These are phyloP conservation scores for Apis dorsata DNA, from an alignment of 1,140 invertebrate species.

Conservation along the genomic window DNA sequence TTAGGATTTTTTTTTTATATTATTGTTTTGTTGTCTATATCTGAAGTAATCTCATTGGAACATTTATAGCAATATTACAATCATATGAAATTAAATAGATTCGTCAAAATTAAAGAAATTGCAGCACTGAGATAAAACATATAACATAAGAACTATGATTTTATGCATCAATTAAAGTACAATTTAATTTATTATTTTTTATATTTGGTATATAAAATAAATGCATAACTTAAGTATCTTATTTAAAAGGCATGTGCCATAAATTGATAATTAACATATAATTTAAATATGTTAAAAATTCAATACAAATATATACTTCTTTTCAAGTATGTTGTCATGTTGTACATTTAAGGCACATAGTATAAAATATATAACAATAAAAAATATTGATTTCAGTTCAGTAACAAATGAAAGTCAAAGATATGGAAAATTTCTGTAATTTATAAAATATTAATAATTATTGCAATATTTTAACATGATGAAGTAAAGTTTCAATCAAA, in stretches of 20 bases:
- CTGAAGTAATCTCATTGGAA: neutral
- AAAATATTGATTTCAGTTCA: conserved; percentile 27
- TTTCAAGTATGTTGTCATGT: conserved; percentile 5
- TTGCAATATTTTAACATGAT: neutral
- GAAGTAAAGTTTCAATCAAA: no score
- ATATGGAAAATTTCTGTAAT: conserved; percentile 22
- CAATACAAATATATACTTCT: neutral
- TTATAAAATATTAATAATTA: conserved; percentile 15
- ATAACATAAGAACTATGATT: neutral
- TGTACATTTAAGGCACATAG: conserved; percentile 52
- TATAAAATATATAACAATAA: conserved; percentile 2
- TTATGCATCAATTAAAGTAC: neutral
- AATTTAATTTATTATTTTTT: neutral
- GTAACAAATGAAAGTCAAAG: conserved; percentile 20
- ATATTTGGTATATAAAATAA: conserved; percentile 11
- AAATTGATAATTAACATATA: neutral
- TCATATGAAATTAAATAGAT: neutral
- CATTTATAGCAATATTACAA: neutral
- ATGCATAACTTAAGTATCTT: neutral
- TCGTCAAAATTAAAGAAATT: neutral
- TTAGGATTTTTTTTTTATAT: neutral
- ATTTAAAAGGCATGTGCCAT: neutral
- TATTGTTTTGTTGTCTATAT: neutral
- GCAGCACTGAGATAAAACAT: neutral
- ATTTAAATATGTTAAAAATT: conserved; percentile 34